Evolutionary conservation across 2,113 vertebrate species (phyloP).

Genomic region (Neomonachus schauinslandi): DNA sequence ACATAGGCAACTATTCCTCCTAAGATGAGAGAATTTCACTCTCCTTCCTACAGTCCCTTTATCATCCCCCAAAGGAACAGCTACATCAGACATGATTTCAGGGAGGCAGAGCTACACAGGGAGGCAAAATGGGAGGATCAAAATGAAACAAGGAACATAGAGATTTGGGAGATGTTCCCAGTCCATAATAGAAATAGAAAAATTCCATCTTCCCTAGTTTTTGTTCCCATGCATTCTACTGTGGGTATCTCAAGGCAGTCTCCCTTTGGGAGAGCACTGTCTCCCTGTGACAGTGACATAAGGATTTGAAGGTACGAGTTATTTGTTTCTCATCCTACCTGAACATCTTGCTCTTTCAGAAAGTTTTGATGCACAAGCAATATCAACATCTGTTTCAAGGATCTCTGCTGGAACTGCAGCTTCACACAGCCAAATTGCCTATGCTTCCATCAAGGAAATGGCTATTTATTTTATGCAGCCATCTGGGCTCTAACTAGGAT

Average conservation of each 20-base stretch:
- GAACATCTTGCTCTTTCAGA: slow-evolving; percentile 88
- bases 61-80: background rate
- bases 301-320: slow-evolving; percentile 71
- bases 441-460: slow-evolving; percentile 87
- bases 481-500: slow-evolving; percentile 89
- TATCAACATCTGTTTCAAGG: slow-evolving; percentile 90
- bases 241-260: background rate
- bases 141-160: slow-evolving; percentile 29
- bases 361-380: slow-evolving; percentile 88
- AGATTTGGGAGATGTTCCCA: slow-evolving; percentile 35
- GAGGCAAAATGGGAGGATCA: background rate
- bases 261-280: slow-evolving; percentile 32
- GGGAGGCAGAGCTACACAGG: background rate
- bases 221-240: background rate
- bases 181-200: background rate
- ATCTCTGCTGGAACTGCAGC: slow-evolving; percentile 89
- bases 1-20: background rate
- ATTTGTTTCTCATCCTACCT: slow-evolving; percentile 83
- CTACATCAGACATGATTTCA: slow-evolving; percentile 20
- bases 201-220: background rate
- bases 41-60: background rate
- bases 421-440: slow-evolving; percentile 89
- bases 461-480: slow-evolving; percentile 91
- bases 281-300: slow-evolving; percentile 66
- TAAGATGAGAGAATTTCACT: slow-evolving; percentile 16